phyloP scores from a whole-genome alignment of 1,140 invertebrate genomes.

The Heliothis subflexa region DNA sequence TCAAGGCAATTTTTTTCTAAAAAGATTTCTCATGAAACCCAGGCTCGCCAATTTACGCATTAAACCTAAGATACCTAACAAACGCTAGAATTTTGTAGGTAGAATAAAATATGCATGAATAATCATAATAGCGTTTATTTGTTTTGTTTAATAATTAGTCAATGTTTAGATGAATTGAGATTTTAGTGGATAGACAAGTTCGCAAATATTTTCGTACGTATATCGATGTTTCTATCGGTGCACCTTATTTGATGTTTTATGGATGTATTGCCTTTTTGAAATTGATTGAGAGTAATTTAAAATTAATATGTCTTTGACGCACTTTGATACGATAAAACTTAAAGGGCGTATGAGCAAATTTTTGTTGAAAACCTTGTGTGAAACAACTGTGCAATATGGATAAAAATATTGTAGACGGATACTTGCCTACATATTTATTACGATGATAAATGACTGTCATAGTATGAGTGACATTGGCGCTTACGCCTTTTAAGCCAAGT shows the following conservation, averaged over 20 bases:
- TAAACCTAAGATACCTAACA: conserved; percentile 59
- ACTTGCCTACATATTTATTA: too few relatives aligned
- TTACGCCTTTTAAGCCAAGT: neutral
- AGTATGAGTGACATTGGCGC: too few relatives aligned
- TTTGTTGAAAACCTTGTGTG: too few relatives aligned
- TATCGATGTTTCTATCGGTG: conserved; percentile 19
- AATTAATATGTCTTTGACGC: too few relatives aligned
- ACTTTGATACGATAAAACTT: too few relatives aligned
- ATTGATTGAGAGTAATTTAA: neutral
- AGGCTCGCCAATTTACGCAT: conserved; percentile 31
- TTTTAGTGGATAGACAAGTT: conserved; percentile 66
- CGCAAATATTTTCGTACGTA: conserved; percentile 56
- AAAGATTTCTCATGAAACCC: neutral
- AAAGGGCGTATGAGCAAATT: too few relatives aligned
- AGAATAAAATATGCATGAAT: conserved; percentile 63
- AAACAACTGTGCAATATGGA: too few relatives aligned
- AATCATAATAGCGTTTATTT: conserved; percentile 49
- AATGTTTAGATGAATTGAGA: conserved; percentile 72
- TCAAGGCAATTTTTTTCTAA: neutral
- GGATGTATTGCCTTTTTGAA: conserved; percentile 16
- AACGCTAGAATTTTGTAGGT: conserved; percentile 73
- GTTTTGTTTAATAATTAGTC: conserved; percentile 60
- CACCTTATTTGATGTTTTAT: neutral
- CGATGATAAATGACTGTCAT: too few relatives aligned
- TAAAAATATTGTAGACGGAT: too few relatives aligned